These are phyloP conservation scores for Arnoldichthys spilopterus DNA, from an alignment of 2,797 vertebrate species.

Conservation along the genomic window DNA sequence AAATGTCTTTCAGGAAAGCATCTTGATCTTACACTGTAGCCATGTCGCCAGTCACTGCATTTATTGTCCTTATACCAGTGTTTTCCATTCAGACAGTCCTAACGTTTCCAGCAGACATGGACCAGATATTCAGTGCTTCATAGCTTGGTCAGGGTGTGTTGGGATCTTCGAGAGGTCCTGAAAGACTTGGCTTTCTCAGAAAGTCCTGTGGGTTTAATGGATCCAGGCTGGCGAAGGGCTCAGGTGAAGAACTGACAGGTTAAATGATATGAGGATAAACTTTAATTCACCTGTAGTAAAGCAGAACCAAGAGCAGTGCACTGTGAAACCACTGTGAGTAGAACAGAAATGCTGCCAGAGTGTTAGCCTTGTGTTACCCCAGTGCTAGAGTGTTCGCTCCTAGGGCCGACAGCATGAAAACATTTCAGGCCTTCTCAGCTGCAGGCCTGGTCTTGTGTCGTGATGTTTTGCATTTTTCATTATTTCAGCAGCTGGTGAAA, in stretches of 20 bases:
- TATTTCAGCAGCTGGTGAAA: background rate
- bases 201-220: background rate
- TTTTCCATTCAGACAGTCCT: no score
- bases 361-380: slow-evolving; percentile 32
- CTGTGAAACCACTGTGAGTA: slow-evolving; percentile 31
- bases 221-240: background rate
- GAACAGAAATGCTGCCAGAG: slow-evolving; percentile 13
- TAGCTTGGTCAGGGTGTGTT: no score
- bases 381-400: background rate
- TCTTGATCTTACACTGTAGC: no score
- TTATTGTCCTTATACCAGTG: no score
- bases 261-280: slow-evolving; percentile 8
- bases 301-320: slow-evolving; percentile 21
- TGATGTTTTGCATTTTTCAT: background rate
- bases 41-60: no score
- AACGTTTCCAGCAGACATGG: no score
- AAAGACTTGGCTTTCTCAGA: no score
- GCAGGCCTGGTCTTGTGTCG: slow-evolving; percentile 18
- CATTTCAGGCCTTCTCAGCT: background rate
- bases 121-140: no score
- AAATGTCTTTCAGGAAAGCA: no score
- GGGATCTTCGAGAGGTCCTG: no score
- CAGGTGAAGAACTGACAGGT: background rate
- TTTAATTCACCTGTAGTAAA: background rate
- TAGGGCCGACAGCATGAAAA: slow-evolving; percentile 1